These are phyloP conservation scores for Mythimna impura DNA, from an alignment of 2,888 invertebrate species.

Conservation along the genomic window DNA sequence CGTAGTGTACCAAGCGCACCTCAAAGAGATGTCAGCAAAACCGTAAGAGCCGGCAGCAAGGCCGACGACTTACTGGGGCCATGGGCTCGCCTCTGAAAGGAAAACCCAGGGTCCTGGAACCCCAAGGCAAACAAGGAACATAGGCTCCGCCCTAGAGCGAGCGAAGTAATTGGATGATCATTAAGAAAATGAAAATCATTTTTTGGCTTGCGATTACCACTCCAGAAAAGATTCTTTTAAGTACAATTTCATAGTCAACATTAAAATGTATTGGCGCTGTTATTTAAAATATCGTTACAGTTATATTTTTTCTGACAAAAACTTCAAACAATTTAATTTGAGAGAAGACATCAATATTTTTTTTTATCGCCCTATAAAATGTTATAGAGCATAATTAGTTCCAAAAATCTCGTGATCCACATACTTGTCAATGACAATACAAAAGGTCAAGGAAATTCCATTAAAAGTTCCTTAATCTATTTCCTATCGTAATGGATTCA, in stretches of 20 bases:
- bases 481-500: conserved; percentile 59
- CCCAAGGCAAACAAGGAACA: no score
- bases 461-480: conserved; percentile 61
- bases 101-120: no score
- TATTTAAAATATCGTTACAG: neutral
- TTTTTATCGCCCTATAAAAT: conserved; percentile 1
- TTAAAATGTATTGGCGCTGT: neutral
- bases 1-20: no score
- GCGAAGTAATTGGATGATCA: no score
- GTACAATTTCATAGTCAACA: neutral
- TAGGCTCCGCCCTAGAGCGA: no score
- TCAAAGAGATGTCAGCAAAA: no score
- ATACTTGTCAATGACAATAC: conserved; percentile 33
- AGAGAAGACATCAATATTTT: neutral
- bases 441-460: conserved; percentile 55
- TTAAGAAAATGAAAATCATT: neutral
- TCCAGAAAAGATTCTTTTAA: neutral
- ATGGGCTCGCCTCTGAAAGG: no score
- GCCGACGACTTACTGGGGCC: no score
- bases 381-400: neutral
- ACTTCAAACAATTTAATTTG: neutral
- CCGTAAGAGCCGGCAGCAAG: no score
- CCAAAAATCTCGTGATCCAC: conserved; percentile 3
- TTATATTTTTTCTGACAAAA: neutral
- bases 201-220: no score